These are phyloP conservation scores for Callospermophilus lateralis DNA, from an alignment of 2,113 vertebrate genomes.

Conservation along the genomic window DNA sequence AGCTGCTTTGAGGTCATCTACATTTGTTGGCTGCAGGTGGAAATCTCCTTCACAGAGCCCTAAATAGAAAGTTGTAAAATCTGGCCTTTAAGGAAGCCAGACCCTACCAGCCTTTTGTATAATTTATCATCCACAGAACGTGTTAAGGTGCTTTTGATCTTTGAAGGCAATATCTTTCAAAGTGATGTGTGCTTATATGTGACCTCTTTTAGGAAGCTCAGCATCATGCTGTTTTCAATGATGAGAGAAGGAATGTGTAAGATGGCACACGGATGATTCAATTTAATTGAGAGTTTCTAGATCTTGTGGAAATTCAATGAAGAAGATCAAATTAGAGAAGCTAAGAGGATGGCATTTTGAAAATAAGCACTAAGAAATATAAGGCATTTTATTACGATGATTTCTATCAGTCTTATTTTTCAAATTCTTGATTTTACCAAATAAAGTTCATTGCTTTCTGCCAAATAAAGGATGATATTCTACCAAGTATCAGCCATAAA, in stretches of 20 bases:
- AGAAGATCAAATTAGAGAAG: slow-evolving; percentile 32
- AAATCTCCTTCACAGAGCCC: slow-evolving; percentile 74
- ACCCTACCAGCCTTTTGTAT: slow-evolving; percentile 69
- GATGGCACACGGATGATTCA: slow-evolving; percentile 1
- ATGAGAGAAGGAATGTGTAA: slow-evolving; percentile 50
- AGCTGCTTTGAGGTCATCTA: slow-evolving; percentile 75
- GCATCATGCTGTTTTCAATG: slow-evolving; percentile 53
- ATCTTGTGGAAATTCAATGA: slow-evolving; percentile 28
- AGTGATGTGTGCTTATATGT: slow-evolving; percentile 54
- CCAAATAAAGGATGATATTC: not conserved
- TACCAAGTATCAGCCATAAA: slow-evolving; percentile 24
- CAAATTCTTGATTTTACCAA: slow-evolving; percentile 2
- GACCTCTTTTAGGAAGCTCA: not conserved
- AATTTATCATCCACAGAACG: slow-evolving; percentile 73
- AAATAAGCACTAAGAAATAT: slow-evolving; percentile 16
- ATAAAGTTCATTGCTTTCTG: not conserved
- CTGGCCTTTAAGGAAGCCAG: slow-evolving; percentile 70
- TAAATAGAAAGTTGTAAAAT: slow-evolving; percentile 79
- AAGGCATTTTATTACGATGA: not conserved
- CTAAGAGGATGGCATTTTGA: not conserved
- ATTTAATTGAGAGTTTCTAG: slow-evolving; percentile 2
- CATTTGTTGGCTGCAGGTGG: slow-evolving; percentile 72
- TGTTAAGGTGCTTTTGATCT: slow-evolving; percentile 79
- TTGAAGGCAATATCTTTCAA: slow-evolving; percentile 73
- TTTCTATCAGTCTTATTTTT: not conserved